Evolutionary conservation across 2,113 vertebrate species (phyloP).

Genomic region (Gavialis gangeticus): DNA sequence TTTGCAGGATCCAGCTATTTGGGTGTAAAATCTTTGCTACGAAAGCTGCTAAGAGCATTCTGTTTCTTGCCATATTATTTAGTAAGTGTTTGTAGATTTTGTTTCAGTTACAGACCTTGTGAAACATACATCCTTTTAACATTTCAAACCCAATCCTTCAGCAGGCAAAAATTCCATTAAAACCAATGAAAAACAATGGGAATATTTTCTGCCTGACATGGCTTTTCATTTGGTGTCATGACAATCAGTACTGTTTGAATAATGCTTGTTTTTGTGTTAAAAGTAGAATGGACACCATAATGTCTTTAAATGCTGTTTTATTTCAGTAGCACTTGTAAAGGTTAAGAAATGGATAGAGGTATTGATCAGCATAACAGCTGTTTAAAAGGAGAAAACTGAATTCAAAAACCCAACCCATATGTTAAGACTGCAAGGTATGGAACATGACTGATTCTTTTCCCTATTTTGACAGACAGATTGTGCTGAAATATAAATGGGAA

Average conservation of each 20-base stretch:
- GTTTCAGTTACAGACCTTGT: background rate
- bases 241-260: constrained; percentile 39
- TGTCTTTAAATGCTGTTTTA: background rate
- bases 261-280: constrained; percentile 22
- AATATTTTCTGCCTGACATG: background rate
- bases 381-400: constrained; percentile 6
- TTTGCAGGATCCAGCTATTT: background rate
- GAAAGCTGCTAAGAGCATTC: background rate
- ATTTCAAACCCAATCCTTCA: constrained; percentile 22
- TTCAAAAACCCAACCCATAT: background rate
- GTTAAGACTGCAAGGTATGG: background rate
- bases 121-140: background rate
- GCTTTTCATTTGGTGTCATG: constrained; percentile 3
- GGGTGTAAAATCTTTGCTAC: background rate
- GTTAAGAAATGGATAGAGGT: background rate
- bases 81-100: background rate
- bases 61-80: background rate
- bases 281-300: background rate
- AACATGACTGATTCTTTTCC: background rate
- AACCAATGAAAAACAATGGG: background rate
- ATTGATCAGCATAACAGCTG: background rate
- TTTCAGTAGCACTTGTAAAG: background rate
- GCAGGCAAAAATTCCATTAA: background rate
- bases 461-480: background rate
- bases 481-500: background rate